Base-by-base conservation (phyloP, 2,797 vertebrate genomes). In the Ceryle rudis region DNA sequence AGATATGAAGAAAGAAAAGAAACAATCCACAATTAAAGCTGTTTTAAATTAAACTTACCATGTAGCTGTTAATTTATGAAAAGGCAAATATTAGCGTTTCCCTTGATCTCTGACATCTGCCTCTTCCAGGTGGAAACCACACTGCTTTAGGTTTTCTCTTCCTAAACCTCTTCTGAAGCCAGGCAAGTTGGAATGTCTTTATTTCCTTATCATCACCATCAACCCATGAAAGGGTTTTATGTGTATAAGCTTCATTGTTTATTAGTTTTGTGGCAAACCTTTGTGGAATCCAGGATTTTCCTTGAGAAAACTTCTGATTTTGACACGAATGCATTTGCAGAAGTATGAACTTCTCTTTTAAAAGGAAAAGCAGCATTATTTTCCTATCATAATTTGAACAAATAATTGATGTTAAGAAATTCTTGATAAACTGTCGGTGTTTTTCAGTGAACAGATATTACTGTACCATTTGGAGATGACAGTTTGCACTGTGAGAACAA, bases 71-170 rank as follows among this genome's bases (percentile, higher is more conserved):
- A 94, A 93, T 96, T 93, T 96, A 29, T 8, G 7, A 95, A 91
- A 95, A 79, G 37, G 29, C 79, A 94, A 96, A 86, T 93, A 91
- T 83, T 96, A 96, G 17, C 26, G 39, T 95, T 86, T 94, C 28
- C 6, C 47, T 95, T 95, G 72, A 87, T 96, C 49, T 95, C 75
- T 75, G 75, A 47, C 11, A 33, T 81, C 58, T 93, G 85, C 35
- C 51, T 79, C 47, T 55, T 96, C 79, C 72, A 71, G 83, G 14
- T 44, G 31, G 49, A 91, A 82, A 92, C 33, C 3, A 35, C 4
- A 14, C 5, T 73, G 44, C 41, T 91, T 72, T 58, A 84, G 31
- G 54, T 26, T 75, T 97, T 67, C 25, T 51, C 74, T 81, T 3
- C 2, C 2, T 86, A 86, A 95, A 90, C 25, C 57, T 90, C 51